These are phyloP conservation scores for Lophura nycthemera DNA, from an alignment of 2,113 vertebrate genomes.

Conservation along the genomic window DNA sequence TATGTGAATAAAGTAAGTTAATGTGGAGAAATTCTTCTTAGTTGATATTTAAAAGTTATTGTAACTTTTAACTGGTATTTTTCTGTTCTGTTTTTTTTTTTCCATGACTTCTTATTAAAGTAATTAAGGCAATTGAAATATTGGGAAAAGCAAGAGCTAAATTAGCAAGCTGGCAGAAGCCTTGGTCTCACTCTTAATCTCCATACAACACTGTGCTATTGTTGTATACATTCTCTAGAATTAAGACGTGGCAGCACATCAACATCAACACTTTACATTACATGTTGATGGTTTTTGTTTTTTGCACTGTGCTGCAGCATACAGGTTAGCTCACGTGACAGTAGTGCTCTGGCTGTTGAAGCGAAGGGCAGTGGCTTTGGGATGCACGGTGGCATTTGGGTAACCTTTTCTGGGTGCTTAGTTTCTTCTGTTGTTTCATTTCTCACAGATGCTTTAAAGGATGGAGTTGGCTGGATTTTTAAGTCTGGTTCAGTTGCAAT, in stretches of 20 bases:
- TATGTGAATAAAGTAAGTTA: background rate
- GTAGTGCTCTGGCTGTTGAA: background rate
- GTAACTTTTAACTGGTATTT: background rate
- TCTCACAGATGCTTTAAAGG: background rate
- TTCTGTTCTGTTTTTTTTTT: background rate
- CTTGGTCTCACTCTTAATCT: background rate
- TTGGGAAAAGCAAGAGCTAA: background rate
- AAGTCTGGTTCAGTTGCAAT: background rate
- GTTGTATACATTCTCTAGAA: background rate
- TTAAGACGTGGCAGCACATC: background rate
- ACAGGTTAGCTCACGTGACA: background rate
- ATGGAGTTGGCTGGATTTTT: background rate
- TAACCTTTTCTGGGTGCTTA: background rate
- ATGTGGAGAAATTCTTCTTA: background rate
- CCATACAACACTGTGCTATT: background rate
- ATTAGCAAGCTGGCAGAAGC: background rate
- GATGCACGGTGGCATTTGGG: background rate
- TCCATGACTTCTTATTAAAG: background rate
- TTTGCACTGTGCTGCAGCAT: fast-evolving
- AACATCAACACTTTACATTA: no score
- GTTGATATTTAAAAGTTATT: background rate
- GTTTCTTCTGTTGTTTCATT: background rate
- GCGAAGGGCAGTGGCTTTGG: background rate
- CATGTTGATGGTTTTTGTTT: no score
- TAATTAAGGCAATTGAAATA: background rate